Conservation (phyloP, 1,140 invertebrate species). For the Nymphalis io region DNA sequence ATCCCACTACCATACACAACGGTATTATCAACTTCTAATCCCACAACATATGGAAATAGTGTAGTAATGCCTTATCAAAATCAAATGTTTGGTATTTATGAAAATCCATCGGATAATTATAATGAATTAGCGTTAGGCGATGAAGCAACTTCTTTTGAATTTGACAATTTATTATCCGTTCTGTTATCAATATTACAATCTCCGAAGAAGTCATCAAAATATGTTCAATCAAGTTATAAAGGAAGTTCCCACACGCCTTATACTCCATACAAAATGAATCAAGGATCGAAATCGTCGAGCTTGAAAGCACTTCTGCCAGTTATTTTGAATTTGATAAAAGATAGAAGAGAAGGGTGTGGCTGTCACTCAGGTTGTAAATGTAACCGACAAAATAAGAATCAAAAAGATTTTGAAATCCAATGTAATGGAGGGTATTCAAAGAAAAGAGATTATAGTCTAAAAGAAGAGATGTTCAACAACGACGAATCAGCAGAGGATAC, state of each 20-base stretch:
- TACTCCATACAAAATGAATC: slow-evolving; percentile 9
- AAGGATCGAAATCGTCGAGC: slow-evolving; percentile 46
- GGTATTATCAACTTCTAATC: slow-evolving; percentile 29
- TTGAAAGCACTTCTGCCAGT: slow-evolving; percentile 57
- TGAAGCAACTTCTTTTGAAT: slow-evolving; percentile 3
- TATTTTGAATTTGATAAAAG: slow-evolving; percentile 58
- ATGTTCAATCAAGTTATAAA: neutral
- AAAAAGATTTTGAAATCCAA: slow-evolving; percentile 36
- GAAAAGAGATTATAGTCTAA: slow-evolving; percentile 41
- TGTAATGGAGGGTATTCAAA: slow-evolving; percentile 45
- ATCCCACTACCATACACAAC: slow-evolving; percentile 12
- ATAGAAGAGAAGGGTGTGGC: slow-evolving; percentile 43
- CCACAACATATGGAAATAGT: slow-evolving; percentile 10
- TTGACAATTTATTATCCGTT: slow-evolving; percentile 13
- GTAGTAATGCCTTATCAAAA: slow-evolving; percentile 15
- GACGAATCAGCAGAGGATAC: slow-evolving; percentile 32
- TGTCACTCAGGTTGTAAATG: slow-evolving; percentile 41
- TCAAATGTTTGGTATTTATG: slow-evolving; percentile 8
- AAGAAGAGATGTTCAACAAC: slow-evolving; percentile 32
- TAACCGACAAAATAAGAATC: slow-evolving; percentile 31
- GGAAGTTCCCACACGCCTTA: slow-evolving; percentile 7
- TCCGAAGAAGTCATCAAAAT: slow-evolving; percentile 17
- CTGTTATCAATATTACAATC: slow-evolving; percentile 25
- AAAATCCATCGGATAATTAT: slow-evolving; percentile 16
- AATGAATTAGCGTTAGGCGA: slow-evolving; percentile 10